Evolutionary conservation across 2,113 vertebrate genomes (phyloP), one percentile per base, ranked within the genome.

Genomic region (Mormoops blainvillei): DNA sequence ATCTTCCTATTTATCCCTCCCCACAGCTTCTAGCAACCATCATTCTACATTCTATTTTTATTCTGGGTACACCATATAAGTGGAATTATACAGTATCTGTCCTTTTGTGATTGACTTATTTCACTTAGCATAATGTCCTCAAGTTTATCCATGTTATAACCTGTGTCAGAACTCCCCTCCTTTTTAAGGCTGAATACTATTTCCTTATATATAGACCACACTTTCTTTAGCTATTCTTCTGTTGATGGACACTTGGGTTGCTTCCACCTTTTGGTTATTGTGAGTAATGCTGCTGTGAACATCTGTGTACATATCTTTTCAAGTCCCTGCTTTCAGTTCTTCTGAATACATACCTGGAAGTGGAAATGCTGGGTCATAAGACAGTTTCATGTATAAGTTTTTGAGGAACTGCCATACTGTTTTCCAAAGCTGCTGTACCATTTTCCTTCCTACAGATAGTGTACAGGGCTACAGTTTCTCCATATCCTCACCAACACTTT

Each of bases 211-310:
- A 12, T 2, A 54, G 16, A 36, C 9, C 20, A 6, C 13, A 3
- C n/a, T 63, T n/a, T 38, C 12, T 63, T 38, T 52, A 38, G 36
- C 26, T 7, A 1, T 19, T 45, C 26, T 12, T 61, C 71, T 2
- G 4, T 16, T 1, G 3, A 6, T 1, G 1, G 82, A 26, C 41
- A 36, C 19, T 4, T 26, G 22, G 4, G 15, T 24, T 38, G 78
- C 43, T 33, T 58, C 43, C 31, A 22, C 20, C 7, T 54, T 36
- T 82, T 31, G 48, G 13, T 41, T 26, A 0, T 22, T 50, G 10
- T 54, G 38, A 36, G 33, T 19, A 50, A 19, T 19, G 10, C 41
- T 31, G n/a, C 58, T 31, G 4, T 54, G 56, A 24, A n/a, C 26
- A 0, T 16, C 10, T 38, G 1, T 18, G 7, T 5, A 19, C 54